Base-by-base conservation (phyloP, 1,140 invertebrate genomes). In the Aphidius gifuensis region DNA sequence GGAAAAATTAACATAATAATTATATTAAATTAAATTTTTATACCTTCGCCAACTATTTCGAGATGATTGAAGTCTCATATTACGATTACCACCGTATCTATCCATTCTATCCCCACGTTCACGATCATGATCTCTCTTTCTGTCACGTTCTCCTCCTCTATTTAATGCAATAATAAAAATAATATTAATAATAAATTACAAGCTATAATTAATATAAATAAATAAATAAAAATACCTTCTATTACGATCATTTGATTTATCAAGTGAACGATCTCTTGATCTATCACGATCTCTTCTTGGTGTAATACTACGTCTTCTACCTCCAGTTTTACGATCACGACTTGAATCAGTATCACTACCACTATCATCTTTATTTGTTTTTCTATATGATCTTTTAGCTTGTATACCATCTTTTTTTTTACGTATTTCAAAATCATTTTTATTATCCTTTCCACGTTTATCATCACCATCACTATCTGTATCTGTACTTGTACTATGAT, bases 381-480 rank as follows among this genome's bases (percentile, higher is more conserved):
- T 85, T 8, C 93, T 84, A 71, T 95, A 95, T 57, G 94, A 92
- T 38, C 93, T 82, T 67, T 91, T 91, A 47, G 90, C 90, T 71
- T 92, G 90, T 7, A 92, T 85, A 53, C 89, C 90, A 64, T 90
- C 86, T 70, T 91, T 90, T 68, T 90, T 91, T 66, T 87, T 89
- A 5, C 85, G 80, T 62, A 90, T 88, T 71, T 90, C 88, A 72
- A 90, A 90, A 66, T 87, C 85, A 40, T 84, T 85, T 61, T 88
- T 86, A 16, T 16, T 16, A n/a, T 85, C 83, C 63, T 86, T 84
- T 23, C 74, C 71, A 62, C 73, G 68, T 70, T 84, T 78, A 0
- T 75, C 75, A 9, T 68, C 71, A 16, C 16, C 16, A 5, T 80
- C 79, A 0, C 78, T 77, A 16, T 71, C 78, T 2, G 79, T 78